These are phyloP conservation scores for Ranitomeya variabilis DNA, from an alignment of 2,113 vertebrate species.

Conservation along the genomic window DNA sequence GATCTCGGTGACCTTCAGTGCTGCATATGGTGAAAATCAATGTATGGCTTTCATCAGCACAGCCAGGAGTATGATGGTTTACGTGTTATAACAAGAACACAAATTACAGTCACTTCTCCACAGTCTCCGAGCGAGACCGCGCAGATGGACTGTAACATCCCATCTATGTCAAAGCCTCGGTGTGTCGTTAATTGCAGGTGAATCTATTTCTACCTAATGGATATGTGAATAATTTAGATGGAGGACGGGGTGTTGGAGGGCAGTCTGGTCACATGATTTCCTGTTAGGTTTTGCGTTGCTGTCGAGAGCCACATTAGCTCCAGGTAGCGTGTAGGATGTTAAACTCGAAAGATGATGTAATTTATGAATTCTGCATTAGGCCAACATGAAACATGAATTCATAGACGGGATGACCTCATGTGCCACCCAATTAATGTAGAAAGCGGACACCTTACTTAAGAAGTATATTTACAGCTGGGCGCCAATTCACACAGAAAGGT, in stretches of 20 bases:
- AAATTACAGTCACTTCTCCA: slow-evolving; percentile 28
- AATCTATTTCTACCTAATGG: slow-evolving; percentile 32
- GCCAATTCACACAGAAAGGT: slow-evolving; percentile 27
- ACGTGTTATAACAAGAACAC: slow-evolving; percentile 11
- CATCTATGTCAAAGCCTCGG: slow-evolving; percentile 19
- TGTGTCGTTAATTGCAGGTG: slow-evolving; percentile 43
- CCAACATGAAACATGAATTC: not conserved
- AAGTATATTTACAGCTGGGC: slow-evolving; percentile 9
- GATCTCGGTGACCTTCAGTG: slow-evolving; percentile 14
- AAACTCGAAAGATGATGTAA: not conserved
- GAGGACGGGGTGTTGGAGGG: slow-evolving; percentile 12
- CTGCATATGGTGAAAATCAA: slow-evolving; percentile 35
- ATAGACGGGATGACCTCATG: slow-evolving; percentile 23
- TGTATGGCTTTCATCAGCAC: slow-evolving; percentile 5
- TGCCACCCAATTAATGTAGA: slow-evolving; percentile 2
- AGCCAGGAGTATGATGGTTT: slow-evolving; percentile 19
- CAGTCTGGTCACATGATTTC: slow-evolving; percentile 24
- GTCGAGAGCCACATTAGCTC: slow-evolving; percentile 21
- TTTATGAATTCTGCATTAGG: not conserved
- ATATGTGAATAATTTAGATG: slow-evolving; percentile 47
- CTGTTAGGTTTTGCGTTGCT: slow-evolving; percentile 16
- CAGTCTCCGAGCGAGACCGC: not conserved
- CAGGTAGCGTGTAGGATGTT: not conserved
- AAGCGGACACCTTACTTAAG: slow-evolving; percentile 12
- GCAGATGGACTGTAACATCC: slow-evolving; percentile 21